Base-by-base conservation (phyloP, 1,140 invertebrate genomes). In the Drosophila suzukii region DNA sequence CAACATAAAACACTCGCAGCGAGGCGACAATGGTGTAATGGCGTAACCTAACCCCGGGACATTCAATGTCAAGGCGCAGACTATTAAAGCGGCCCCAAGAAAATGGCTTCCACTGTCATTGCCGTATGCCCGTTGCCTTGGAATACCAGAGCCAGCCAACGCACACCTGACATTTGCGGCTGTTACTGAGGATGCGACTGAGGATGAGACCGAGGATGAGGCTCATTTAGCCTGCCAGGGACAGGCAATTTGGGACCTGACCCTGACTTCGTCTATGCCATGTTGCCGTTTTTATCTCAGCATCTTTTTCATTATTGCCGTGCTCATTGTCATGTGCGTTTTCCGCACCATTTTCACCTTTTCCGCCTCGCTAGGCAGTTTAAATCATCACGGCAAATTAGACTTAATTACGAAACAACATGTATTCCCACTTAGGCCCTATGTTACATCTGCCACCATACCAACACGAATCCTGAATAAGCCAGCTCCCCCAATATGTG, bases 341-440 rank as follows among this genome's bases (percentile, higher is more conserved):
- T 77, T 77, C 75, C 75, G 75, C 63, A 62, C 65, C 75, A 78
- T 78, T 78, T 88, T 83, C 71, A 76, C 77, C 62, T 88, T 74
- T 79, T 86, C 51, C 82, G 78, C 83, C 47, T 67, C 49, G 83
- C 27, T 88, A 67, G 61, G 66, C 79, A 79, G 79, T 79, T 86
- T 88, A 86, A 86, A 86, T 88, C 83, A 88, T 86, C 85, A 79
- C 72, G 79, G 65, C 67, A 89, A 86, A 86, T 86, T 86, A 89
- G 70, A 65, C 80, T 78, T 86, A 83, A 86, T 86, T 86, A 89
- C 85, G 67, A 70, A 58, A 67, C 68, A 79, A 88, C 83, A 86
- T 83, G 84, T 70, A 89, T 86, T 89, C 67, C 61, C 78, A 86
- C 83, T 86, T 89, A 79, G 49, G 59, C 50, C 72, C 30, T 36